These are phyloP conservation scores for Corythornis leucogaster DNA, from an alignment of 2,797 vertebrate species.

Conservation along the genomic window DNA sequence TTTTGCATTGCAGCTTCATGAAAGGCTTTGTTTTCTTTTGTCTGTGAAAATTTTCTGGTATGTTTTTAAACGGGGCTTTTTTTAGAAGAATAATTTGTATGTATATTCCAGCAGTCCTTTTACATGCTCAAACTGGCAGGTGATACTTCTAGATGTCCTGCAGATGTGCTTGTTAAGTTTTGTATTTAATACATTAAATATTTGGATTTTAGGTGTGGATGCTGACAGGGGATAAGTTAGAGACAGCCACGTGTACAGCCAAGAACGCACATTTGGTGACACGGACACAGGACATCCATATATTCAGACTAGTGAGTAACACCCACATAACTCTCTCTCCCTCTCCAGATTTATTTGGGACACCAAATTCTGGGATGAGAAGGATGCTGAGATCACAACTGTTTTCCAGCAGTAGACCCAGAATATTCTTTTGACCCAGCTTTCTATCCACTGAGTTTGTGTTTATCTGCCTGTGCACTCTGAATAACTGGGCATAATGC, in stretches of 20 bases:
- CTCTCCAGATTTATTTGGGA: background rate
- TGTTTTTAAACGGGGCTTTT: background rate
- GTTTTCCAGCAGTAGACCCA: background rate
- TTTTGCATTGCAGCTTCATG: background rate
- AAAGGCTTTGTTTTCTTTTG: background rate
- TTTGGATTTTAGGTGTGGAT: conserved; percentile 91
- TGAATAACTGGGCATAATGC: background rate
- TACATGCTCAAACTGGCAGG: background rate
- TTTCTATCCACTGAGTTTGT: background rate
- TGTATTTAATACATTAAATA: background rate
- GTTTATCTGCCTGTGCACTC: background rate
- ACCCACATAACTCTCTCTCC: background rate
- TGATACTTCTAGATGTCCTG: background rate
- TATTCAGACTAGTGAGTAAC: conserved; percentile 90
- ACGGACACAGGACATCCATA: conserved; percentile 95
- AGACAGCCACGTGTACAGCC: conserved; percentile 96
- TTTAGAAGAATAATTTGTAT: background rate
- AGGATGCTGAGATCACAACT: background rate
- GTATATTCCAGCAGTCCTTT: background rate
- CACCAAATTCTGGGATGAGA: background rate
- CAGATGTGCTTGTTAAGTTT: background rate
- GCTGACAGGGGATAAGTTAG: conserved; percentile 97
- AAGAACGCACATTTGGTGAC: conserved; percentile 98
- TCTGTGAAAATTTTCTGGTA: background rate
- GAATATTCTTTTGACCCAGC: background rate